Evolutionary conservation across 2,797 vertebrate genomes (phyloP).

Genomic region (Arctocebus calabarensis): DNA sequence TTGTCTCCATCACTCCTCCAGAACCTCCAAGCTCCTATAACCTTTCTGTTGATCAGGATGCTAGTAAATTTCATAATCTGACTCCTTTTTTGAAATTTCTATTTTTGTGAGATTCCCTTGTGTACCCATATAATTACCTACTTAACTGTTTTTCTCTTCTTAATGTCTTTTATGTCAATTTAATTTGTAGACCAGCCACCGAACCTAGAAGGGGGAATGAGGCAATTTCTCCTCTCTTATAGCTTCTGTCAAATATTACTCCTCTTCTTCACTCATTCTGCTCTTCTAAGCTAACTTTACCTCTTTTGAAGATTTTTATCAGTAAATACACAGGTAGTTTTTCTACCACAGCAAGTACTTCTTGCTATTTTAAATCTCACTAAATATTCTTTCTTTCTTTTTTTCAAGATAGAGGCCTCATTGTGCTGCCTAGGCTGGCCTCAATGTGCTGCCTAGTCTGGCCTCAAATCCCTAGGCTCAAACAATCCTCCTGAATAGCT

Average conservation of each 20-base stretch:
- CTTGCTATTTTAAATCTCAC: constrained; percentile 1
- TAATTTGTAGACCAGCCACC: not conserved
- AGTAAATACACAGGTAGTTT: not conserved
- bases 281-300: constrained; percentile 1
- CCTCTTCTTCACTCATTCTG: not conserved
- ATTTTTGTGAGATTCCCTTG: not conserved
- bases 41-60: not conserved
- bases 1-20: not conserved
- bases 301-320: not conserved
- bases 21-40: not conserved
- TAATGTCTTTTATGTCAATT: not conserved
- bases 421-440: not conserved
- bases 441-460: not conserved
- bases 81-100: not conserved
- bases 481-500: not conserved
- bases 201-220: not conserved
- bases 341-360: not conserved
- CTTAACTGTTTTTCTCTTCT: not conserved
- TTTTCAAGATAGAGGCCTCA: not conserved
- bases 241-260: not conserved
- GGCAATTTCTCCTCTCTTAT: not conserved
- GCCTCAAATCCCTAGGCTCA: not conserved
- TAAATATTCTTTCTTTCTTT: not conserved
- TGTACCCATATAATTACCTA: not conserved
- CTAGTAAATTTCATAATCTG: not conserved